These are phyloP conservation scores for Leucoraja erinaceus DNA, from an alignment of 2,113 vertebrate species.

Conservation along the genomic window DNA sequence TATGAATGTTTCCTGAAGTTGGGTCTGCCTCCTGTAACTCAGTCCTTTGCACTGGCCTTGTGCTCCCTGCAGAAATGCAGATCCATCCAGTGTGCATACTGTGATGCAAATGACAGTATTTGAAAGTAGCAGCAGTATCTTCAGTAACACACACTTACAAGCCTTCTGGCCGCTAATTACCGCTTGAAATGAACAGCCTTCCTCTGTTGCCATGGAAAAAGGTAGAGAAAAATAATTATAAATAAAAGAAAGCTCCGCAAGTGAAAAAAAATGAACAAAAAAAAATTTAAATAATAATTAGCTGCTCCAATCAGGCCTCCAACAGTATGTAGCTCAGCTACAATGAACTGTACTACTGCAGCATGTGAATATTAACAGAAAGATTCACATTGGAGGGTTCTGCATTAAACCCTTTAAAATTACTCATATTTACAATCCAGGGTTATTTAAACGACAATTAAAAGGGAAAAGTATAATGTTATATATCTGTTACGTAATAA, in stretches of 20 bases:
- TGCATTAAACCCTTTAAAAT: not conserved
- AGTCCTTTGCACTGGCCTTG: slow-evolving; percentile 7
- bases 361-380: not conserved
- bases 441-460: not conserved
- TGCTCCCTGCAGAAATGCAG: slow-evolving; percentile 8
- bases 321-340: not conserved
- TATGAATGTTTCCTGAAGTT: not conserved
- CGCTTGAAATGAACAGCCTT: slow-evolving; percentile 37
- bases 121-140: slow-evolving; percentile 25
- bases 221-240: slow-evolving; percentile 33
- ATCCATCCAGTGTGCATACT: slow-evolving; percentile 19
- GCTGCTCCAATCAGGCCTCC: not conserved
- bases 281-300: not conserved
- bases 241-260: slow-evolving; percentile 25
- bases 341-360: not conserved
- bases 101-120: not conserved
- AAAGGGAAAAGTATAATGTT: not conserved
- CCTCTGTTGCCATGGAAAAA: slow-evolving; percentile 35
- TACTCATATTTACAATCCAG: not conserved
- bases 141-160: slow-evolving; percentile 32
- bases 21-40: not conserved
- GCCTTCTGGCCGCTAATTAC: slow-evolving; percentile 13
- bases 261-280: slow-evolving; percentile 23
- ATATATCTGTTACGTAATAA: not conserved
- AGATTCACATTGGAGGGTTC: not conserved